These are phyloP conservation scores for Distichodus sexfasciatus DNA, from an alignment of 2,797 vertebrate species.

Conservation along the genomic window DNA sequence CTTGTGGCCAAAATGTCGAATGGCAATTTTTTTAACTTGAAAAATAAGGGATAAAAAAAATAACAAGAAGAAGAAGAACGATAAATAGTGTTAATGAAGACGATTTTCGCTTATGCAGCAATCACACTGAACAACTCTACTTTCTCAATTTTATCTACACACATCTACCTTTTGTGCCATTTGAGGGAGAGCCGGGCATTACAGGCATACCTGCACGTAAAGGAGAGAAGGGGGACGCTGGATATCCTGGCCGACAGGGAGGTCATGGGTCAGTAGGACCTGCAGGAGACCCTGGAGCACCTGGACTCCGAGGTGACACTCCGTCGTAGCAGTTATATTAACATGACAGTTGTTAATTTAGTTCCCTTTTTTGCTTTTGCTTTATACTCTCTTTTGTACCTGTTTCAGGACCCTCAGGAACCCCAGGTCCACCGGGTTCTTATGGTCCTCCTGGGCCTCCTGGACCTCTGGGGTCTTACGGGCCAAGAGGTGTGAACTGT, in stretches of 20 bases:
- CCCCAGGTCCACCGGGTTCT: conserved; percentile 51
- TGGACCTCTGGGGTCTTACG: conserved; percentile 73
- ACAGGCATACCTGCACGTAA: not conserved
- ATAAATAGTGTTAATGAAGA: too few species aligned
- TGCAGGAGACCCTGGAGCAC: conserved; percentile 57
- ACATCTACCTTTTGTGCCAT: not conserved
- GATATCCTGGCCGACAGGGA: conserved; percentile 50
- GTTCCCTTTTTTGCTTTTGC: not conserved
- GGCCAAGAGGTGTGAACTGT: conserved; percentile 49
- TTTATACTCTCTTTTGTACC: conserved; percentile 22
- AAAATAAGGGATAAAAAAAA: too few species aligned
- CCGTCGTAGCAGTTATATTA: too few species aligned
- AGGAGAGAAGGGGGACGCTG: conserved; percentile 63
- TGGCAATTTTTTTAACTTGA: too few species aligned
- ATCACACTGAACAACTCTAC: not conserved
- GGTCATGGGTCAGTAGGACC: conserved; percentile 48
- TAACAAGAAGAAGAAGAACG: too few species aligned
- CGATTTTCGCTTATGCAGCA: too few species aligned
- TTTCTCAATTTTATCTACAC: not conserved
- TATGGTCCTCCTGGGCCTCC: conserved; percentile 25
- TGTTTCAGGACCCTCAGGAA: conserved; percentile 42
- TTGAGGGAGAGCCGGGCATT: conserved; percentile 61
- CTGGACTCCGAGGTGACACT: conserved; percentile 56
- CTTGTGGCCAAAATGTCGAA: too few species aligned
- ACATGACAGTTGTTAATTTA: not conserved